Evolutionary conservation across 1,140 invertebrate species (phyloP).

Genomic region (Tachypleus tridentatus): DNA sequence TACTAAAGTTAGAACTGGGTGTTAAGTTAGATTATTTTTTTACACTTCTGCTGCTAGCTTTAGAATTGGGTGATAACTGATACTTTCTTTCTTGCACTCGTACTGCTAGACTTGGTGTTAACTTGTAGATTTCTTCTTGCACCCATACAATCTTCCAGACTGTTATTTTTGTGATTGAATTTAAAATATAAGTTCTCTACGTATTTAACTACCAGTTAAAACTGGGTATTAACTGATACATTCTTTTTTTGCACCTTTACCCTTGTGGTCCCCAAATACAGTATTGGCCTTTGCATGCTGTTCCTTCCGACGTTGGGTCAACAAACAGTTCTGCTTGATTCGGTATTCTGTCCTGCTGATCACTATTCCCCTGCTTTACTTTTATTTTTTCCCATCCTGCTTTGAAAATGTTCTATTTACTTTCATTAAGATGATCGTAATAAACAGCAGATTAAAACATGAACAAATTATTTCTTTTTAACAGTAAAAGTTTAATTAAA

Average conservation of each 20-base stretch:
- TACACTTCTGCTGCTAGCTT: neutral
- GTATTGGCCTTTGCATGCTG: too few species aligned
- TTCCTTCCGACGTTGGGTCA: neutral
- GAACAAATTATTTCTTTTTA: neutral
- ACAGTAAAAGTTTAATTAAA: too few species aligned
- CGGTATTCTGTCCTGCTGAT: neutral
- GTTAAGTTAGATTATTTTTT: neutral
- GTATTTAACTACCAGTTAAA: too few species aligned
- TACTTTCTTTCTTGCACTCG: neutral
- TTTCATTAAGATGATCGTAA: neutral
- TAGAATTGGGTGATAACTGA: neutral
- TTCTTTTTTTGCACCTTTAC: too few species aligned
- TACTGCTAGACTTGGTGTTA: neutral
- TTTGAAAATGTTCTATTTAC: conserved; percentile 1
- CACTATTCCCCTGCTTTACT: neutral
- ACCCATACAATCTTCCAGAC: too few species aligned
- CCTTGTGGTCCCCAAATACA: too few species aligned
- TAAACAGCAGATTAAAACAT: neutral
- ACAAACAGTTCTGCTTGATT: conserved; percentile 3
- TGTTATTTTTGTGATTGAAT: too few species aligned
- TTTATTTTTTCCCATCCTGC: neutral
- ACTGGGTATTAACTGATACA: too few species aligned
- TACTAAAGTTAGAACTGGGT: neutral
- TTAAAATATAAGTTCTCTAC: too few species aligned
- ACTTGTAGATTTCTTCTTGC: too few species aligned